A percentile compares a stretch with the other conserved stretches of the same genome.
These are phyloP conservation scores for Orius laevigatus DNA, from an alignment of 1,140 invertebrate genomes.

Conservation along the genomic window DNA sequence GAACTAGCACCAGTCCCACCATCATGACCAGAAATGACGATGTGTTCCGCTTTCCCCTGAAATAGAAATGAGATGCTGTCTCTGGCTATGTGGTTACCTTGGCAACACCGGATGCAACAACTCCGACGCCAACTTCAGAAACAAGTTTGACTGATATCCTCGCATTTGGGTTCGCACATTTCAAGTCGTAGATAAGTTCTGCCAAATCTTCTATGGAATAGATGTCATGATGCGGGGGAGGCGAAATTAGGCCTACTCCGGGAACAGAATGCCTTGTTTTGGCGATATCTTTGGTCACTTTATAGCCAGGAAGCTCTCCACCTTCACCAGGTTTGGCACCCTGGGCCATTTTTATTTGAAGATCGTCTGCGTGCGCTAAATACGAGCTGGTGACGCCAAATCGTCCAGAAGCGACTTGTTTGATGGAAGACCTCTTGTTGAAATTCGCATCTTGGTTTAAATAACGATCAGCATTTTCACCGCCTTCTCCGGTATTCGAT, in stretches of 20 bases:
- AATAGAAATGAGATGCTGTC: constrained; percentile 11
- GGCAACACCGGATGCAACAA: constrained; percentile 93
- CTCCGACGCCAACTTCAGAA: constrained; percentile 95
- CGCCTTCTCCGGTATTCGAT: constrained; percentile 62
- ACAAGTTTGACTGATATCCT: constrained; percentile 96
- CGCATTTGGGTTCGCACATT: constrained; percentile 90
- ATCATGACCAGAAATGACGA: constrained; percentile 96
- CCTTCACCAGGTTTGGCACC: constrained; percentile 93
- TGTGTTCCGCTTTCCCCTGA: constrained; percentile 93
- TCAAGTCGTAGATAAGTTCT: constrained; percentile 96
- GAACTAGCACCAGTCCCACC: constrained; percentile 95
- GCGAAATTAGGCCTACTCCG: constrained; percentile 95
- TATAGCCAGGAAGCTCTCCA: constrained; percentile 79
- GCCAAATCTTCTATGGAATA: constrained; percentile 99
- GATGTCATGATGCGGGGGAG: constrained; percentile 98
- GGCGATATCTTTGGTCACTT: constrained; percentile 87
- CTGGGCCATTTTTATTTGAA: constrained; percentile 99
- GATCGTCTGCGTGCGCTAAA: constrained; percentile 85
- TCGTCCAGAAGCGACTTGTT: constrained; percentile 89
- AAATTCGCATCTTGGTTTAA: constrained; percentile 57
- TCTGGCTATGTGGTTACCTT: too few relatives aligned
- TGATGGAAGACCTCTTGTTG: constrained; percentile 64
- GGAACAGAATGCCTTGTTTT: constrained; percentile 87
- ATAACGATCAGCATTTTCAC: constrained; percentile 78
- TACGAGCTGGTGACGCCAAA: constrained; percentile 98